Evolutionary conservation across 2,888 invertebrate species (phyloP).

Genomic region (Diloba caeruleocephala): DNA sequence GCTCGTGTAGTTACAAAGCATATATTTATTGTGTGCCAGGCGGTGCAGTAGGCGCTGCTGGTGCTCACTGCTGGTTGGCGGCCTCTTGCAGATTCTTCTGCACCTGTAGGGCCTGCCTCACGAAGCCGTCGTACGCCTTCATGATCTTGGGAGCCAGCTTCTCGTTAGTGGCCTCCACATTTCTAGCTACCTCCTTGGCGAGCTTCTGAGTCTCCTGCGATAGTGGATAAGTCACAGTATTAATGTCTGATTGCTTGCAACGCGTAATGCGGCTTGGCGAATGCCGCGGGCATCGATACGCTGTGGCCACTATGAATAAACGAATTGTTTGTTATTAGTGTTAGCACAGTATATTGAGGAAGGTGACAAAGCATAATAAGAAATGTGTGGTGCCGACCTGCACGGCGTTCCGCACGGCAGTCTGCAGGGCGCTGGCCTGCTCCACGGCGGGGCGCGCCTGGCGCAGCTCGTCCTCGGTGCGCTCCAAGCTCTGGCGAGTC

Average conservation of each 20-base stretch:
- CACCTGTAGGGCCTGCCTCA: constrained; percentile 72
- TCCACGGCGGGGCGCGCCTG: constrained; percentile 81
- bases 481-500: no score
- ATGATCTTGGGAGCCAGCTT: constrained; percentile 80
- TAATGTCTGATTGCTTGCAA: not conserved
- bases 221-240: not conserved
- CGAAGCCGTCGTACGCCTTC: constrained; percentile 79
- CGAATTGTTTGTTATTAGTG: no score
- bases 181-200: constrained; percentile 72
- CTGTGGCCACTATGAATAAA: no score
- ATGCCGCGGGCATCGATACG: no score
- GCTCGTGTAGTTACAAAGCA: constrained; percentile 13
- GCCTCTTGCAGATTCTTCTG: constrained; percentile 82
- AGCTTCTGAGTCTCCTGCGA: constrained; percentile 75
- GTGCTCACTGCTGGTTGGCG: constrained; percentile 75
- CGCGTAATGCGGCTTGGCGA: not conserved
- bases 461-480: constrained; percentile 72
- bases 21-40: constrained; percentile 32
- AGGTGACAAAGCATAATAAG: no score
- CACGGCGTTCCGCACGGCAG: constrained; percentile 70
- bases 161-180: constrained; percentile 76
- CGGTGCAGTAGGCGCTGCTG: constrained; percentile 12
- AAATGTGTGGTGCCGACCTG: constrained; percentile 59
- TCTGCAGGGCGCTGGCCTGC: constrained; percentile 67
- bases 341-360: no score